Conservation (phyloP, 2,888 invertebrate species). For the Dryobota labecula region DNA sequence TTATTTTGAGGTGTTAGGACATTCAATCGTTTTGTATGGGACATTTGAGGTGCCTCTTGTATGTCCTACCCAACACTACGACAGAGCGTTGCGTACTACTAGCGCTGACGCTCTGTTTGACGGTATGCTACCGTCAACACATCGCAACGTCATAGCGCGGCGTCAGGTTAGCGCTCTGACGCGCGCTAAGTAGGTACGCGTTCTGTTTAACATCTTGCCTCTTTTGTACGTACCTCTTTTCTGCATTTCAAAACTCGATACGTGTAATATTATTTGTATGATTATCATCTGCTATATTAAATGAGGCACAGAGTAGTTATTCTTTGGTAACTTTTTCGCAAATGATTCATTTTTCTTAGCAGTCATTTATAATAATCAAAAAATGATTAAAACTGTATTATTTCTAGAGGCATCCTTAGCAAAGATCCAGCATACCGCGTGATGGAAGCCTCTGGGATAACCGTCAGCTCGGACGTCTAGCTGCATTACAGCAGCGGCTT, state of each 20-base stretch:
- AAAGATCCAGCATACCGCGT: conserved; percentile 18
- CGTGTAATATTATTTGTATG: background rate
- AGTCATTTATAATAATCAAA: background rate
- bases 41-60: no score
- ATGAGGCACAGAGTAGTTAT: no score
- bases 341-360: background rate
- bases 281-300: no score
- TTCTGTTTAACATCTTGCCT: background rate
- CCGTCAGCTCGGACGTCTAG: conserved; percentile 38
- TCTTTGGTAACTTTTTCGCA: background rate
- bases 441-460: conserved; percentile 50
- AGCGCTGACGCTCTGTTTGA: no score
- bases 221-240: background rate
- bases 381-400: background rate
- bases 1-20: no score
- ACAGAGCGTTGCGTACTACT: no score
- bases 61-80: no score
- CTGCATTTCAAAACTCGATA: background rate
- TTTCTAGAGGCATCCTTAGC: conserved; percentile 41
- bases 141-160: no score
- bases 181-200: no score
- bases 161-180: no score
- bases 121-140: no score
- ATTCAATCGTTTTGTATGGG: no score
- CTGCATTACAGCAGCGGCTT: conserved; percentile 35